These are phyloP conservation scores for Hyaena hyaena DNA, from an alignment of 2,113 vertebrate genomes.

Conservation along the genomic window DNA sequence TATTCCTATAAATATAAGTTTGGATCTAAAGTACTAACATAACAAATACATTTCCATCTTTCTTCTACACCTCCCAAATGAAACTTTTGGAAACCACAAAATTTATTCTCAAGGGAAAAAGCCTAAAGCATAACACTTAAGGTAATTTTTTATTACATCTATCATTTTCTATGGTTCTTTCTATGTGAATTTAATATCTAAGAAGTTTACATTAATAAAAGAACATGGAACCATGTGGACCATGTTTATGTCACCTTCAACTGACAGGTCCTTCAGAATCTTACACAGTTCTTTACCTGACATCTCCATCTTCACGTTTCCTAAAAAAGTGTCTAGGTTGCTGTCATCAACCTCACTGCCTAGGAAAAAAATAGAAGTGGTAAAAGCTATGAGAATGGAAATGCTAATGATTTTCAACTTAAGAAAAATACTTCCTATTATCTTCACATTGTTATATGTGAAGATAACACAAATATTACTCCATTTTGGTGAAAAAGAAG, in stretches of 20 bases:
- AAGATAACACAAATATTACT: too few species aligned
- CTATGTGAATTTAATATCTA: not conserved
- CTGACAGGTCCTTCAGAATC: not conserved
- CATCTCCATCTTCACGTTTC: not conserved
- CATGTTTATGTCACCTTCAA: not conserved
- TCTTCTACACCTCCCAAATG: not conserved
- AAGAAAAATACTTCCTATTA: not conserved
- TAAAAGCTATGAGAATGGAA: not conserved
- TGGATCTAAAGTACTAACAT: not conserved
- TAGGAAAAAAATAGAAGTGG: not conserved
- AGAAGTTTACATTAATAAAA: not conserved
- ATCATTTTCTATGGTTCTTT: not conserved
- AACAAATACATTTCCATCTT: not conserved
- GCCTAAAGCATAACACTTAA: not conserved
- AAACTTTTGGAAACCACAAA: not conserved
- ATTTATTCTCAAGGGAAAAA: not conserved
- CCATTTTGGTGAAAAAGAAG: not conserved
- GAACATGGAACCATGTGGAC: not conserved
- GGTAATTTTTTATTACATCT: not conserved
- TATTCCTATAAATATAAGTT: not conserved
- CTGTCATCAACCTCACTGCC: not conserved
- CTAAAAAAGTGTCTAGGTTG: not conserved
- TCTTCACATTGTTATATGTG: not conserved
- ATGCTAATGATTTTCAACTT: not conserved
- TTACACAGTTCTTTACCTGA: conserved; percentile 20